Base-by-base conservation (phyloP, 2,888 invertebrate genomes). In the Sarcophaga subvicina region DNA sequence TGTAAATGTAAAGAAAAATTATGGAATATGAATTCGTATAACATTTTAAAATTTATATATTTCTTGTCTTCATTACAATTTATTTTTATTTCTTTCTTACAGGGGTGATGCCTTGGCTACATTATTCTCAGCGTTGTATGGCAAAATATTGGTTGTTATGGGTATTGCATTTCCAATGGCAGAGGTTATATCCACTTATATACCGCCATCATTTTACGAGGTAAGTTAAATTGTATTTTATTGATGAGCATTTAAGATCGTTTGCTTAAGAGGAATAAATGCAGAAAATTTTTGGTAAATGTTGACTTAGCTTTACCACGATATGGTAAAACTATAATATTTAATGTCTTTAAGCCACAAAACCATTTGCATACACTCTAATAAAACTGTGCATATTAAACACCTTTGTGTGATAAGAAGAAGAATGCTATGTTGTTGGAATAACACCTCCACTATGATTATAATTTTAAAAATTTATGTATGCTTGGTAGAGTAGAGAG, bases 101-200 rank as follows among this genome's bases (percentile, higher is more conserved):
- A 98, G 98, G 90, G 94, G 95, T 87, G 98, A 98, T 93, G 97
- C 98, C 89, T 94, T 98, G 91, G 97, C 98, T 84, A 97, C 97
- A 59, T 97, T 98, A 22, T 95, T 98, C 89, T 98, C 98, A 88
- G 98, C 98, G 0, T 95, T 99, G 47, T 99, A 99, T 93, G 98
- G 98, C 70, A 98, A 98, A 94, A 95, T 98, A 76, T 94, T 99
- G 90, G 98, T 98, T 64, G 98, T 98, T 70, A 97, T 98, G 97
- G 98, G 98, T 88, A 96, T 98, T 88, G 98, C 98, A 20, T 98
- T 99, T 94, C 98, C 98, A 76, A 97, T 99, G 96, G 98, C 98
- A 88, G 98, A 98, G 95, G 98, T 98, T 90, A 98, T 98, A 92
- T 98, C 98, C 67, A 97, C 98, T 27, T 97, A 98, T 94, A 98